A percentile compares a stretch with the other conserved stretches of the same genome.
phyloP scores from a whole-genome alignment of 2,797 vertebrate genomes.

The Thripadectes ignobilis region DNA sequence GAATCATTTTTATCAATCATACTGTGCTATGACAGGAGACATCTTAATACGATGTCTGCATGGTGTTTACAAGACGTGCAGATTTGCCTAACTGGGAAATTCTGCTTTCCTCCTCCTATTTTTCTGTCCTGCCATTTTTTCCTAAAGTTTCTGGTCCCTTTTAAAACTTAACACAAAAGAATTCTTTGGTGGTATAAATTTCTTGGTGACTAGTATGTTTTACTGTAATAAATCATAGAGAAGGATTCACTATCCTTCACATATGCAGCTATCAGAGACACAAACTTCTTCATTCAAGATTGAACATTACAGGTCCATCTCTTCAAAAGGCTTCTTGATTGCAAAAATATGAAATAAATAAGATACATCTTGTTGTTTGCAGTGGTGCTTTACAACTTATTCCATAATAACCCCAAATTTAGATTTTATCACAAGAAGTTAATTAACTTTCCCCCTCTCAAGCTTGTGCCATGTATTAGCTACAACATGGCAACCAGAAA shows the following conservation, averaged over 20 bases:
- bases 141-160: background rate
- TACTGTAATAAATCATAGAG: background rate
- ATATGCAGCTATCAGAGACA: background rate
- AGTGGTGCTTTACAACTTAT: background rate
- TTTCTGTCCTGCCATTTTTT: background rate
- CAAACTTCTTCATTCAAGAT: background rate
- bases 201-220: background rate
- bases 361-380: background rate
- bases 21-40: slow-evolving; percentile 11
- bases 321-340: background rate
- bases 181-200: background rate
- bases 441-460: background rate
- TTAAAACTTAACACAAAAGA: background rate
- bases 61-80: background rate
- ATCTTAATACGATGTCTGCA: background rate
- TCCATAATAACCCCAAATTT: background rate
- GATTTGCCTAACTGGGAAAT: background rate
- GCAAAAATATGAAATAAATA: background rate
- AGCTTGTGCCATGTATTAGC: background rate
- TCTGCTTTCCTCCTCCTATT: background rate
- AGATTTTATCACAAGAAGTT: background rate
- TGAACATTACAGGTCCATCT: background rate
- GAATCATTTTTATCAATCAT: slow-evolving; percentile 29
- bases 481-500: background rate
- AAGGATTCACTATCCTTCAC: background rate